phyloP scores from a whole-genome alignment of 2,888 invertebrate genomes.

The Kryphioiulus occultus region DNA sequence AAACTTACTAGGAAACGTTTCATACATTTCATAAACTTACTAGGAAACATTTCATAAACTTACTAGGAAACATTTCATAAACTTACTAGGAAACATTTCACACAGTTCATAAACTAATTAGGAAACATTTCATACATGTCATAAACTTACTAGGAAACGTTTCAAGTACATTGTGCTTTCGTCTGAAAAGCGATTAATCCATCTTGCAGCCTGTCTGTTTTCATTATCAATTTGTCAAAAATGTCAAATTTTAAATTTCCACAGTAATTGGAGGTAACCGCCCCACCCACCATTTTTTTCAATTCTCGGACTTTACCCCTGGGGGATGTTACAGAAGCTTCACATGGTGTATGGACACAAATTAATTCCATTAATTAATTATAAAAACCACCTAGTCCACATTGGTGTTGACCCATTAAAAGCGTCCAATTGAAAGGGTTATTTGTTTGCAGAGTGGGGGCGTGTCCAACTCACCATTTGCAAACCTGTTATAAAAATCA shows the following conservation, averaged over 20 bases:
- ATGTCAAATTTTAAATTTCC: neutral
- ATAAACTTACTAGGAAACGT: no score
- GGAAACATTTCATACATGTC: no score
- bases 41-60: no score
- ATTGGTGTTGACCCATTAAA: neutral
- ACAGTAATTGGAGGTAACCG: neutral
- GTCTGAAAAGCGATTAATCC: neutral
- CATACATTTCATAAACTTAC: no score
- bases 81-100: no score
- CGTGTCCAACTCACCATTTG: neutral
- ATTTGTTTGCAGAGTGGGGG: neutral
- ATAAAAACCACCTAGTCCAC: neutral
- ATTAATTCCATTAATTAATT: neutral
- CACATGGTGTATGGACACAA: neutral
- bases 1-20: no score
- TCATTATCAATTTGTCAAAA: slow-evolving; percentile 1
- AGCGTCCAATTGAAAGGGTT: neutral
- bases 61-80: no score
- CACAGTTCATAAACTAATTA: no score
- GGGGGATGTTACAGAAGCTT: neutral
- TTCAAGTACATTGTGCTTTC: no score
- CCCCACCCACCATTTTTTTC: neutral
- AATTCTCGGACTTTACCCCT: neutral
- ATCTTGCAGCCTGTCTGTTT: neutral
- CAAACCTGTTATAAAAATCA: slow-evolving; percentile 35